A percentile compares a stretch with the other conserved stretches of the same genome.
Conservation (phyloP, 1,140 invertebrate genomes). For the Carposina sasakii region DNA sequence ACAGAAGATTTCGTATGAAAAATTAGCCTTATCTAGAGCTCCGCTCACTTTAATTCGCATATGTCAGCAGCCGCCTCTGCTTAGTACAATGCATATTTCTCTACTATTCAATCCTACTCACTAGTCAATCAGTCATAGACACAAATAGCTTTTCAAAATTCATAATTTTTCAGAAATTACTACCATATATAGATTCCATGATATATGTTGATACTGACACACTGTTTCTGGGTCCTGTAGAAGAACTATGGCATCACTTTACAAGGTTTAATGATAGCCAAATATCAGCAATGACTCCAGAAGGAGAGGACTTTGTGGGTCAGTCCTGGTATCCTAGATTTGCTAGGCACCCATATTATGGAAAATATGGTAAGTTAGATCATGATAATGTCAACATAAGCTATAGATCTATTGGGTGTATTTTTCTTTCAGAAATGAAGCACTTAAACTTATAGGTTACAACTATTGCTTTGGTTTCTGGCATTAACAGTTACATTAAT, state of each 20-base stretch:
- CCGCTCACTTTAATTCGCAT: not conserved
- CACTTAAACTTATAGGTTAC: no score
- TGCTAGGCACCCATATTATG: slow-evolving; percentile 95
- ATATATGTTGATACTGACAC: slow-evolving; percentile 96
- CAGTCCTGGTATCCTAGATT: slow-evolving; percentile 97
- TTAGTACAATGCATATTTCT: not conserved
- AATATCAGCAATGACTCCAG: slow-evolving; percentile 89
- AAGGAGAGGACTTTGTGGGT: slow-evolving; percentile 92
- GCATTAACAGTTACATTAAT: no score
- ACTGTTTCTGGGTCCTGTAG: slow-evolving; percentile 87
- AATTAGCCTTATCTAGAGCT: not conserved
- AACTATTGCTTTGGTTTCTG: no score
- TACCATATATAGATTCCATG: slow-evolving; percentile 87
- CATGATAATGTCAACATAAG: no score
- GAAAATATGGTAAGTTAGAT: slow-evolving; percentile 78
- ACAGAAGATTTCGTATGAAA: not conserved
- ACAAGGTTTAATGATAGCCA: slow-evolving; percentile 88
- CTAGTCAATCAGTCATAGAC: not conserved
- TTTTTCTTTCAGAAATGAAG: no score
- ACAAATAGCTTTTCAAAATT: not conserved
- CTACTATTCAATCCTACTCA: not conserved
- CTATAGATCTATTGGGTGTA: no score
- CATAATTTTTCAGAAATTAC: slow-evolving; percentile 76
- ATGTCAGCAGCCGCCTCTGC: not conserved
- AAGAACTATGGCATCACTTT: slow-evolving; percentile 89